phyloP scores from a whole-genome alignment of 1,140 invertebrate genomes.

The Euura saliciscinereae region DNA sequence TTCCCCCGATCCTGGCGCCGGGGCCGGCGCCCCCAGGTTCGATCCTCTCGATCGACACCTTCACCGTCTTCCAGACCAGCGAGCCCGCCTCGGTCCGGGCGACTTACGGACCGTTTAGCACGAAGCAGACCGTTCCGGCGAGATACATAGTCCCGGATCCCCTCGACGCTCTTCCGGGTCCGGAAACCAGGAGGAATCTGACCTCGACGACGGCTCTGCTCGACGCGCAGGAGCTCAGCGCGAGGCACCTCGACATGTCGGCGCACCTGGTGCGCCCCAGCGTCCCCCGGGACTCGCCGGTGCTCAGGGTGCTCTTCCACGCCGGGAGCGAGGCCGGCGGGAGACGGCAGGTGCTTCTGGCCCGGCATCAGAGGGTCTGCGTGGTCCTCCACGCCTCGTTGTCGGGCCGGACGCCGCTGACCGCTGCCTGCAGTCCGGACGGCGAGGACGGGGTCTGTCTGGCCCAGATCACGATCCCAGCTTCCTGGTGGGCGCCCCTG shows the following conservation, averaged over 20 bases:
- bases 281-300: slow-evolving; percentile 83
- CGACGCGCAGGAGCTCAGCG: slow-evolving; percentile 72
- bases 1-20: slow-evolving; percentile 30
- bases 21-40: slow-evolving; percentile 62
- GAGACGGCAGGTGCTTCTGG: slow-evolving; percentile 58
- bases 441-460: slow-evolving; percentile 89
- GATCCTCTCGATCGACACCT: slow-evolving; percentile 76
- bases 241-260: slow-evolving; percentile 83
- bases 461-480: slow-evolving; percentile 81
- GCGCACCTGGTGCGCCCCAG: slow-evolving; percentile 87
- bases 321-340: slow-evolving; percentile 79
- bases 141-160: slow-evolving; percentile 85
- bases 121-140: slow-evolving; percentile 91
- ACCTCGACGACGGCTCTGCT: slow-evolving; percentile 47
- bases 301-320: slow-evolving; percentile 88
- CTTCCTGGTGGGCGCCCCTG: slow-evolving; percentile 85
- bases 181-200: slow-evolving; percentile 41
- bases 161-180: slow-evolving; percentile 60
- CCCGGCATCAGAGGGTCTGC: slow-evolving; percentile 69
- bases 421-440: slow-evolving; percentile 85
- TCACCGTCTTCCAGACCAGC: slow-evolving; percentile 87
- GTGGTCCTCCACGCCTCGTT: slow-evolving; percentile 76
- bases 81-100: slow-evolving; percentile 85
- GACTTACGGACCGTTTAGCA: slow-evolving; percentile 90
- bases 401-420: slow-evolving; percentile 63